A percentile compares a stretch with the other conserved stretches of the same genome.
phyloP scores from a whole-genome alignment of 2,797 vertebrate genomes.

The Paguma larvata region DNA sequence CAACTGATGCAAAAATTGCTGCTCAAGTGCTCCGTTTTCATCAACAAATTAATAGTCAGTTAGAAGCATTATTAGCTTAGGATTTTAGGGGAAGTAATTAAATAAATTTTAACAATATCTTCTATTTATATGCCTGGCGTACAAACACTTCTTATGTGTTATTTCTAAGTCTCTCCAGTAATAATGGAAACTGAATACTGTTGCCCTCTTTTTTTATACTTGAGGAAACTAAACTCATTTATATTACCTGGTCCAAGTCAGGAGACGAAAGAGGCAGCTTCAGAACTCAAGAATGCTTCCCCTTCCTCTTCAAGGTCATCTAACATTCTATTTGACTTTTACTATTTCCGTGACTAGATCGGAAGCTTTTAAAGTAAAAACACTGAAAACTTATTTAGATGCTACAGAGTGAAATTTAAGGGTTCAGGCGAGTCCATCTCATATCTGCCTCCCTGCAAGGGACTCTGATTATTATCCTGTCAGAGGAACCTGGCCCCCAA shows the following conservation, averaged over 20 bases:
- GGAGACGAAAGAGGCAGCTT: background rate
- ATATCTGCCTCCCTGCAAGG: background rate
- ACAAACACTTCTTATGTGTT: background rate
- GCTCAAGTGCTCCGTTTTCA: background rate
- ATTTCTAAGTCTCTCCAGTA: background rate
- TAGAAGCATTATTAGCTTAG: constrained; percentile 21
- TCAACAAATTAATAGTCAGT: constrained; percentile 48
- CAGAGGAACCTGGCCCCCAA: background rate
- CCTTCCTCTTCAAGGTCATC: background rate
- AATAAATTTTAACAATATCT: constrained; percentile 23
- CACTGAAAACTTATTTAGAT: background rate
- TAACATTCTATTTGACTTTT: background rate
- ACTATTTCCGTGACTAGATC: background rate
- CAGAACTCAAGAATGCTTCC: background rate
- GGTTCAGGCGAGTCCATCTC: background rate
- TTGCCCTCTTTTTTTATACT: constrained; percentile 46
- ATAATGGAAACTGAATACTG: background rate
- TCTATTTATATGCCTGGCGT: background rate
- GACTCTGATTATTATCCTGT: background rate
- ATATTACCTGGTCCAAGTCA: background rate
- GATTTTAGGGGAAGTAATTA: background rate
- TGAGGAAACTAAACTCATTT: constrained; percentile 14
- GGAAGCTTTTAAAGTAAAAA: background rate
- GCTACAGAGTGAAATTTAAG: background rate
- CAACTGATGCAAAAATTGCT: background rate